Base-by-base conservation (phyloP, 2,113 vertebrate genomes). In the Tyto alba region DNA sequence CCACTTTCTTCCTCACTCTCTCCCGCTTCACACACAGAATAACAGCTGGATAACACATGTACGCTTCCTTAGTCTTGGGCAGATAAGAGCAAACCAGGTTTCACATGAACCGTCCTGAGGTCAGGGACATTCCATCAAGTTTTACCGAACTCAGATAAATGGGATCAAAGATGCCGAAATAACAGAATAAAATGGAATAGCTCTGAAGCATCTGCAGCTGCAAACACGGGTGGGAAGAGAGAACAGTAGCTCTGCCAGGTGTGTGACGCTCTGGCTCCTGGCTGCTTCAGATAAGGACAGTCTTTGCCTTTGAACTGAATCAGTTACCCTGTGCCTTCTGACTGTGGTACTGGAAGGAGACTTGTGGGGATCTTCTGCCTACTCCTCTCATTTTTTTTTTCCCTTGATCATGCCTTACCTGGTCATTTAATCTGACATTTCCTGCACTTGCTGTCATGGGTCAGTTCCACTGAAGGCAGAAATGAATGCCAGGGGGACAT, bases 151-250 rank as follows among this genome's bases (percentile, higher is more conserved):
- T 88, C 69, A 83, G 48, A 94, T 89, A 96, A 93, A 85, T 67
- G 16, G 66, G 84, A 95, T 95, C 91, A 96, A 95, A 96, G 86
- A 69, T 59, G 47, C 93, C 67, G 67, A 91, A 95, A 23, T 68
- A 93, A 69, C 69, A 73, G 83, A 27, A 43, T 38, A 69, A 90
- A 90, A 62, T 11, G 2, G 29, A 85, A 56, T 50, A 73, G 43
- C 62, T 71, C 68, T 50, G 89, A 84, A 95, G 83, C 56, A 57
- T 88, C 88, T 94, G 79, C 57, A 45, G 40, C 74, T 50, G 71
- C 77, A 94, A 91, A 78, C 75, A 73, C 2, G 2, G 40, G 27
- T 45, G 56, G 73, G 29, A 67, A 87, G 64, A 84, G 55, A 18
- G 62, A 90, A 71, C 43, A 40, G 66, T 22, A 89, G 48, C 34